A percentile compares a stretch with the other conserved stretches of the same genome.
phyloP scores from a whole-genome alignment of 2,113 vertebrate species.

The Atractosteus spatula region DNA sequence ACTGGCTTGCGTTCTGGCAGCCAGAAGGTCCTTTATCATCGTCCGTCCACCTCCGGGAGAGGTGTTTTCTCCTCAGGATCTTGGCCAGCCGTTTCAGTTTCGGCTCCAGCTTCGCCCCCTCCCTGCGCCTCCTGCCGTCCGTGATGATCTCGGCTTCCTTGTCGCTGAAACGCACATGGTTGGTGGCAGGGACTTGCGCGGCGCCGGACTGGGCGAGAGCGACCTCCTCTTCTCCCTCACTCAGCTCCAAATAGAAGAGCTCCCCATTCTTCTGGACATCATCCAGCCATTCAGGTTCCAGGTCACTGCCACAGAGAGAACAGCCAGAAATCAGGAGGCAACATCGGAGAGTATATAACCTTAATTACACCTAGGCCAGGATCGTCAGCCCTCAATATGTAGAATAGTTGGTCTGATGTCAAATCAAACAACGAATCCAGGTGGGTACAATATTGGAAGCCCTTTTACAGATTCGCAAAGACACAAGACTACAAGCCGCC shows the following conservation, averaged over 20 bases:
- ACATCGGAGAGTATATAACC: neutral
- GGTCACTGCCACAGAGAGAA: constrained; percentile 66
- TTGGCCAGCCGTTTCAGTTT: constrained; percentile 76
- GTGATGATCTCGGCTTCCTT: constrained; percentile 85
- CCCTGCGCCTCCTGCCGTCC: constrained; percentile 57
- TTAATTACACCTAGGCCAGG: too few species aligned
- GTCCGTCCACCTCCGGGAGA: constrained; percentile 60
- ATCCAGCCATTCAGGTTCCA: constrained; percentile 92
- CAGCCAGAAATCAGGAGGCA: neutral
- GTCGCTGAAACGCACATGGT: constrained; percentile 86
- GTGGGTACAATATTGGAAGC: too few species aligned
- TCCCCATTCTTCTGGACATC: constrained; percentile 91
- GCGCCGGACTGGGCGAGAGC: constrained; percentile 57
- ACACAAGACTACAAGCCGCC: too few species aligned
- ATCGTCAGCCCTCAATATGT: too few species aligned
- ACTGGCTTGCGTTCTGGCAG: constrained; percentile 21
- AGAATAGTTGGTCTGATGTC: too few species aligned
- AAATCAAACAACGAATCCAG: too few species aligned
- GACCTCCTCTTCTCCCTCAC: constrained; percentile 84
- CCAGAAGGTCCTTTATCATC: constrained; percentile 33
- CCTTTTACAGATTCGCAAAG: too few species aligned
- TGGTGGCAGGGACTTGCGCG: constrained; percentile 65
- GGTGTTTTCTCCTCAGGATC: constrained; percentile 75
- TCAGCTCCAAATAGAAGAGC: constrained; percentile 92
- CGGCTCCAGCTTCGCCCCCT: constrained; percentile 63